phyloP scores from a whole-genome alignment of 2,888 invertebrate species.

The Pocota personata region DNA sequence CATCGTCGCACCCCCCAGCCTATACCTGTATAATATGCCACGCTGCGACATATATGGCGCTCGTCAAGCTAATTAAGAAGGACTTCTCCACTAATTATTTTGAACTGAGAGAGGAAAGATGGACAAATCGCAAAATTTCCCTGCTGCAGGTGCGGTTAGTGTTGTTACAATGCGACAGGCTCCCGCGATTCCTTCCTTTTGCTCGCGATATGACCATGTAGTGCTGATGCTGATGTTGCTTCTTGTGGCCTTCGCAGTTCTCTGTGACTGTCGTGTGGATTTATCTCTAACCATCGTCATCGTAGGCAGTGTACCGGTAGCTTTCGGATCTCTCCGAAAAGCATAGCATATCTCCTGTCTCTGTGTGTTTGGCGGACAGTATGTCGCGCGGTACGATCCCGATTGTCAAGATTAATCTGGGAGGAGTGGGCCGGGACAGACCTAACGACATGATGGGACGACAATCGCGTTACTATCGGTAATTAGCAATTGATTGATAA shows the following conservation, averaged over 20 bases:
- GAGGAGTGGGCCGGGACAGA: slow-evolving; percentile 37
- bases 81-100: slow-evolving; percentile 74
- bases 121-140: slow-evolving; percentile 70
- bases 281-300: slow-evolving; percentile 65
- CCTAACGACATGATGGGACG: slow-evolving; percentile 68
- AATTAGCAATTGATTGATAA: slow-evolving; percentile 81
- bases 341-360: slow-evolving; percentile 22
- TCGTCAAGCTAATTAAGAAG: slow-evolving; percentile 74
- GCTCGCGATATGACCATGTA: neutral
- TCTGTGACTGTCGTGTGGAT: slow-evolving; percentile 42
- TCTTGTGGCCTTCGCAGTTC: slow-evolving; percentile 46
- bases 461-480: slow-evolving; percentile 80
- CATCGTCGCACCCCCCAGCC: slow-evolving; percentile 18
- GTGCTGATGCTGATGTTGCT: slow-evolving; percentile 20
- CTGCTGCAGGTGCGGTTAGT: slow-evolving; percentile 70
- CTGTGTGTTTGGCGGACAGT: slow-evolving; percentile 33
- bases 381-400: slow-evolving; percentile 52
- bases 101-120: slow-evolving; percentile 70
- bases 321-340: slow-evolving; percentile 58
- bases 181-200: slow-evolving; percentile 53
- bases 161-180: slow-evolving; percentile 51
- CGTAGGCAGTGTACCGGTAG: slow-evolving; percentile 66
- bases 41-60: slow-evolving; percentile 68
- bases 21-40: neutral
- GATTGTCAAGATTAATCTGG: slow-evolving; percentile 67